phyloP scores from a whole-genome alignment of 2,888 invertebrate species.

The Luperina testacea region DNA sequence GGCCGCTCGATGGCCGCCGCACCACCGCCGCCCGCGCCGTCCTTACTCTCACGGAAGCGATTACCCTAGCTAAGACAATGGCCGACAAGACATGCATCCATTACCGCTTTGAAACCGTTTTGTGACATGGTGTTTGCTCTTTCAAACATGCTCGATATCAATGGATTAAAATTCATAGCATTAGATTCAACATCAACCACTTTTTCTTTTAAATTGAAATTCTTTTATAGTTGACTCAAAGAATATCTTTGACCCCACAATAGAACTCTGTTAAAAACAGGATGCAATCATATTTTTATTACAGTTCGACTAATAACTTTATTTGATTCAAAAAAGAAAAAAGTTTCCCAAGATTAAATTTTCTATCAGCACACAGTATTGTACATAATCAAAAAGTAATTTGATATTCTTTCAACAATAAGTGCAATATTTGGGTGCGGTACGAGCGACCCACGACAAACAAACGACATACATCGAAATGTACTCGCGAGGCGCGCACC shows the following conservation, averaged over 20 bases:
- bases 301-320: background rate
- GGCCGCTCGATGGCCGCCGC: conserved; percentile 73
- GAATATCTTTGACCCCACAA: background rate
- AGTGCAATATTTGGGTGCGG: conserved; percentile 77
- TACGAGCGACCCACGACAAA: conserved; percentile 76
- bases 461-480: conserved; percentile 90
- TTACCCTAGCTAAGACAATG: conserved; percentile 86
- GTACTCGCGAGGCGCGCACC: conserved; percentile 86
- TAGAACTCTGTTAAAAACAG: background rate
- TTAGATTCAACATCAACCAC: background rate
- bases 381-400: conserved; percentile 81
- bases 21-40: conserved; percentile 63
- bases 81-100: conserved; percentile 88
- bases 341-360: background rate
- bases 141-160: conserved; percentile 76
- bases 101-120: conserved; percentile 83
- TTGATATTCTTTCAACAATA: conserved; percentile 85
- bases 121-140: conserved; percentile 79
- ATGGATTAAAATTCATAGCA: conserved; percentile 60
- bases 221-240: background rate
- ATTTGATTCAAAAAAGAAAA: background rate
- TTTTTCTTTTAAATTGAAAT: conserved; percentile 21
- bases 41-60: conserved; percentile 88
- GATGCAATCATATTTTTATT: background rate
- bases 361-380: conserved; percentile 60